phyloP scores from a whole-genome alignment of 2,113 vertebrate genomes.

The Silurus asotus region DNA sequence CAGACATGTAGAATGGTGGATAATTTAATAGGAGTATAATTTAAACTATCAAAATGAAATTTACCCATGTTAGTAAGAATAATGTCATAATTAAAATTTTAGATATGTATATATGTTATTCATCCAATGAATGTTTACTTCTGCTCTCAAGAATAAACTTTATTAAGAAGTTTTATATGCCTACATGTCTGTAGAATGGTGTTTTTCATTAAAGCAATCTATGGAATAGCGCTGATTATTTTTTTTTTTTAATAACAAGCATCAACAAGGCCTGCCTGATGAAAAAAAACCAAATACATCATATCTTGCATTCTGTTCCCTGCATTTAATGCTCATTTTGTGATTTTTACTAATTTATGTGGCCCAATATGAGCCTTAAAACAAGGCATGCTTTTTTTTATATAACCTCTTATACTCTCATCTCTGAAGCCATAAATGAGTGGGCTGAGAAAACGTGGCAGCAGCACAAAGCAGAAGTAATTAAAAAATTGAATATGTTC shows the following conservation, averaged over 20 bases:
- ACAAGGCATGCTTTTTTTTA: conserved; percentile 55
- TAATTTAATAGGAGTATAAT: neutral
- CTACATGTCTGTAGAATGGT: neutral
- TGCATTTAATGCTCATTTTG: neutral
- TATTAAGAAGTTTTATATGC: neutral
- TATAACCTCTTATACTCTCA: conserved; percentile 58
- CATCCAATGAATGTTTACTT: neutral
- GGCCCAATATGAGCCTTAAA: conserved; percentile 5
- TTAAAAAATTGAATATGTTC: conserved; percentile 64
- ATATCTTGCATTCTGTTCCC: neutral
- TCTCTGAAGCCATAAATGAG: conserved; percentile 75
- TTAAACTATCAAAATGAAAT: neutral
- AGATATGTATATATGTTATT: neutral
- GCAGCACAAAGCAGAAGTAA: conserved; percentile 68
- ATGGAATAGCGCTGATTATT: neutral
- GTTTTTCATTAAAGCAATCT: neutral
- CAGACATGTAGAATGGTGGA: neutral
- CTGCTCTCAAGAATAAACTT: neutral
- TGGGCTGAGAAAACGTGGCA: conserved; percentile 72
- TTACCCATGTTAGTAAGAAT: neutral
- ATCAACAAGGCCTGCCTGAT: no score
- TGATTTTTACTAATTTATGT: conserved; percentile 8
- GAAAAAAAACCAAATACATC: neutral
- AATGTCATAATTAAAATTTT: neutral
- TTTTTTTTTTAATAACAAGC: neutral